Base-by-base conservation (phyloP, 2,113 vertebrate genomes). In the Conger conger region DNA sequence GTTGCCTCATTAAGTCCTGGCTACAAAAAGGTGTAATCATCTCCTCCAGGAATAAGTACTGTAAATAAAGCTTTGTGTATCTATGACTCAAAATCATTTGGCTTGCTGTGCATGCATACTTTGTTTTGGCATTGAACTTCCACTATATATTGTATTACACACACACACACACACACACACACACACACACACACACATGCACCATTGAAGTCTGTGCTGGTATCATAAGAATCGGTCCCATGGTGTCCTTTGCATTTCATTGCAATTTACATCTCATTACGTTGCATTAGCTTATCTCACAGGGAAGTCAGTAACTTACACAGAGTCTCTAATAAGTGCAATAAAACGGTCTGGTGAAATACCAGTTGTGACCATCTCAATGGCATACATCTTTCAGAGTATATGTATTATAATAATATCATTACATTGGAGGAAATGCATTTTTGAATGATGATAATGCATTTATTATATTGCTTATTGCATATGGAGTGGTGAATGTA, bases 201-300 rank as follows among this genome's bases (percentile, higher is more conserved):
- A 79, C 18, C 7, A 35, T n/a, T 18, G 2, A 42, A 73, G 68
- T 30, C 18, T 6, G 57, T 27, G 20, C 5, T 73, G 78, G 36
- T 79, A 79, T 79, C 38, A 79, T 38, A 84, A 57, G 35, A 76
- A 54, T 45, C 50, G 8, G 73, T 84, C 83, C 83, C 83, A 50
- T 53, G 68, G 45, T 78, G 83, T 76, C 45, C 76, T 76, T 78
- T 84, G 83, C 83, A 45, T 78, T 77, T 54, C 83, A 78, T 78
- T 84, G 82, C 73, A 83, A 83, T 83, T 83, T 83, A 83, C 82
- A 83, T 83, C 82, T 83, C 77, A 83, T 83, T 83, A 83, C 18
- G 17, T 45, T 54, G 83, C 50, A 84, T 77, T 57, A 84, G 73
- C 83, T 78, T 45, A 54, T 78, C 83, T 84, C 83, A 77, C 83